Conservation (phyloP, 2,797 vertebrate genomes). For the Notolabrus celidotus region DNA sequence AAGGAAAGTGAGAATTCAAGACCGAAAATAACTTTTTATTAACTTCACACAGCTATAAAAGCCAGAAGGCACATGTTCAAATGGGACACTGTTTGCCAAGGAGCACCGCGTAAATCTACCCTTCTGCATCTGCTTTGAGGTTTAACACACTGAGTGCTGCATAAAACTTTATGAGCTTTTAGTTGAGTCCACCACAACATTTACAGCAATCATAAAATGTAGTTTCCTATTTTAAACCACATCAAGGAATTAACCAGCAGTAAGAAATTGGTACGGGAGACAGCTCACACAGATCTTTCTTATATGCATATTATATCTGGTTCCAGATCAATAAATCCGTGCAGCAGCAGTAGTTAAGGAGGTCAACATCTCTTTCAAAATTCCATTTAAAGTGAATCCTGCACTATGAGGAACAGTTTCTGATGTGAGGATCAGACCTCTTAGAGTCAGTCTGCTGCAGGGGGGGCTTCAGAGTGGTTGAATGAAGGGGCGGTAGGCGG, state of each 20-base stretch:
- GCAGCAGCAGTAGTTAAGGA: conserved; percentile 1
- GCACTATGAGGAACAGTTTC: conserved; percentile 5
- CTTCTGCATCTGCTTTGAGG: conserved; percentile 31
- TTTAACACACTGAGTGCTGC: not conserved
- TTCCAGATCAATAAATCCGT: conserved; percentile 14
- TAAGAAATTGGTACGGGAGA: no score
- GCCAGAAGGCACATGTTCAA: conserved; percentile 7
- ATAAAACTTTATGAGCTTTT: conserved; percentile 27
- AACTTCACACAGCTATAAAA: conserved; percentile 24
- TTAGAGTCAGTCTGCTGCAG: conserved; percentile 23
- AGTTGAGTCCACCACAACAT: conserved; percentile 1
- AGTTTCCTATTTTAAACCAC: not conserved
- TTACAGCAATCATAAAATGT: conserved; percentile 19
- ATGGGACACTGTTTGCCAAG: conserved; percentile 17
- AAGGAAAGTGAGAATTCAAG: not conserved
- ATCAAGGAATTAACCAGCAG: not conserved
- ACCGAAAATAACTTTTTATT: not conserved
- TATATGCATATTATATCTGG: not conserved
- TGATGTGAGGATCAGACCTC: conserved; percentile 30
- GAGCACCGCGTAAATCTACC: conserved; percentile 4
- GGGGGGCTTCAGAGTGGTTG: conserved; percentile 27
- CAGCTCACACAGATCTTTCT: not conserved
- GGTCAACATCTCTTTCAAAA: conserved; percentile 15
- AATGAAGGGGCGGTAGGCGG: conserved; percentile 51
- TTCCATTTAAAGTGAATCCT: conserved; percentile 22